Base-by-base conservation (phyloP, 2,888 invertebrate species). In the Temnothorax rugatulus region DNA sequence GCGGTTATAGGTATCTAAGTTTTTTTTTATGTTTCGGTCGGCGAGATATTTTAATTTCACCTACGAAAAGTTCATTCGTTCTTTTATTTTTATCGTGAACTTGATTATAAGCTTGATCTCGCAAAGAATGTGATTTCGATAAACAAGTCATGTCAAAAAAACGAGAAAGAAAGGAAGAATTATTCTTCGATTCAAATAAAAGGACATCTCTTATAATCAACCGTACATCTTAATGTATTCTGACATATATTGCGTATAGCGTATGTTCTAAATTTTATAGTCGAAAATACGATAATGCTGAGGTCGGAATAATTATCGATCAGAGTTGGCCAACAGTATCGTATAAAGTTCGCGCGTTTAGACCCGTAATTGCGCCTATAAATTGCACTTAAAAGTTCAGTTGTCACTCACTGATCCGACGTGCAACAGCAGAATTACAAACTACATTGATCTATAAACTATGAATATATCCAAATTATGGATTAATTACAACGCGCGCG, bases 361-460 rank as follows among this genome's bases (percentile, higher is more conserved):
- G 8, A 59, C 29, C 18, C 18, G 18, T 61, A 61, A 61, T 61
- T 61, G 61, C 34, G 4, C 34, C 61, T 61, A 34, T 61, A 61
- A 61, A 61, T 61, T 61, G 34, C 18, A 61, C 34, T 61, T 61
- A 34, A 61, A 59, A 61, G 61, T 34, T 59, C 59, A 59, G 59
- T 61, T 61, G 61, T 61, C 34, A 61, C 9, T 61, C 61, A 61
- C 8, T 34, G 34, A 61, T 61, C 34, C 18, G 18, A 61, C 18
- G 61, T 15, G 9, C 34, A 54, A 21, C 4, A n/a, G 18, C 34
- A 18, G 61, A 61, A 18, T 29, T 61, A 61, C 61, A 34, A 61
- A 61, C 61, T 61, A 61, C 34, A 9, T n/a, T 11, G 63, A 63
- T 38, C 38, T 38, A 38, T 34, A 63, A 63, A n/a, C n/a, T 63